Percentiles rank a stretch among this genome's conserved stretches.
Conservation (phyloP, 2,888 invertebrate genomes). For the Cryptocephalus primarius region DNA sequence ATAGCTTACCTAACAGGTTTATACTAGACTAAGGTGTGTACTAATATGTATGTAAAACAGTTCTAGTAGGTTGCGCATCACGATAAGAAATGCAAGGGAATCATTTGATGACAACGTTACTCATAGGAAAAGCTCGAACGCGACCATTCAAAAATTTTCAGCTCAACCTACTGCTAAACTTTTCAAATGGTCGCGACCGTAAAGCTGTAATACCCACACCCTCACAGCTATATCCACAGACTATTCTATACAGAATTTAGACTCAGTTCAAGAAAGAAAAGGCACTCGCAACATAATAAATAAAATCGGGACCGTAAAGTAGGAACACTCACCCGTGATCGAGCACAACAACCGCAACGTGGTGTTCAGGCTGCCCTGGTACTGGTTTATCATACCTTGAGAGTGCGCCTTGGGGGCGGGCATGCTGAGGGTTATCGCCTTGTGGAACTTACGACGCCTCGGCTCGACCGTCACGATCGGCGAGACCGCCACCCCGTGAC, state of each 20-base stretch:
- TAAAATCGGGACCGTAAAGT: no score
- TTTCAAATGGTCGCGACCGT: no score
- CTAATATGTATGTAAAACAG: neutral
- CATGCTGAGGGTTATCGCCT: slow-evolving; percentile 93
- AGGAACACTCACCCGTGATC: slow-evolving; percentile 62
- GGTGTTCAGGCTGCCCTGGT: slow-evolving; percentile 59
- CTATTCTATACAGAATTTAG: no score
- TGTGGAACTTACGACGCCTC: slow-evolving; percentile 93
- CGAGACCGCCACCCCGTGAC: slow-evolving; percentile 93
- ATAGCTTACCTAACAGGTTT: neutral
- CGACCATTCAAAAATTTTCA: no score
- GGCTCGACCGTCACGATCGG: slow-evolving; percentile 99
- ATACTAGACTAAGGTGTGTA: slow-evolving; percentile 2
- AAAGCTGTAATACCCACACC: no score
- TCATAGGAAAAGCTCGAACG: no score
- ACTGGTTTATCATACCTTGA: slow-evolving; percentile 73
- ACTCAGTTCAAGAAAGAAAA: no score
- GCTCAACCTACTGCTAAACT: no score
- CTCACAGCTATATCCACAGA: no score
- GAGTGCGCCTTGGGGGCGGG: slow-evolving; percentile 63
- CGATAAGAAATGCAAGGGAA: slow-evolving; percentile 1
- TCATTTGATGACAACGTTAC: neutral
- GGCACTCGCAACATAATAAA: no score
- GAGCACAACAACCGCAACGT: slow-evolving; percentile 88
- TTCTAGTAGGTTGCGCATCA: no score